Evolutionary conservation across 1,140 invertebrate species (phyloP).

Genomic region (Streblospio benedicti): DNA sequence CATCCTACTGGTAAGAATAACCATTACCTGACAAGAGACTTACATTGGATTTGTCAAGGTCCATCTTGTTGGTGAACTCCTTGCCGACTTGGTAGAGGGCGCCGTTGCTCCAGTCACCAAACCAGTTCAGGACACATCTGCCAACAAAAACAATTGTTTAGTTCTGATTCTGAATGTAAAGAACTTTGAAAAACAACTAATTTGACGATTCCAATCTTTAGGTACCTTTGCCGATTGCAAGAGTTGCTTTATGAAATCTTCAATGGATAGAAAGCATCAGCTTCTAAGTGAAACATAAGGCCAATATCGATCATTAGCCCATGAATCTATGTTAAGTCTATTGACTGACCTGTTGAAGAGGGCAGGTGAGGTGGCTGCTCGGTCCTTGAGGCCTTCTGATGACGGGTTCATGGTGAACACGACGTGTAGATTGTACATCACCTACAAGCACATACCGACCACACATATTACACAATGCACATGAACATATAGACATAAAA

Average conservation of each 20-base stretch:
- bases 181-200: too few relatives aligned
- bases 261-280: too few relatives aligned
- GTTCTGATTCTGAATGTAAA: not conserved
- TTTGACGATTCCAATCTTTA: too few relatives aligned
- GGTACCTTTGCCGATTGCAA: too few relatives aligned
- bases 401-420: conserved; percentile 99
- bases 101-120: conserved; percentile 98
- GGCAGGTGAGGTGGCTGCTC: conserved; percentile 95
- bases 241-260: too few relatives aligned
- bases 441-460: conserved; percentile 53
- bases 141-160: not conserved
- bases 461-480: not conserved
- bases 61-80: conserved; percentile 55
- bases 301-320: too few relatives aligned
- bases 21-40: conserved; percentile 16
- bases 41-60: conserved; percentile 50
- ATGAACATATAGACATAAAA: not conserved
- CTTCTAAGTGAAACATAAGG: too few relatives aligned
- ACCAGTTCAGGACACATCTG: conserved; percentile 97
- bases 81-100: conserved; percentile 81
- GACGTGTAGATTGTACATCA: conserved; percentile 97
- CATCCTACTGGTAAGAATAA: too few relatives aligned
- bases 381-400: conserved; percentile 92
- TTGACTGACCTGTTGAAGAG: conserved; percentile 92
- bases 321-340: too few relatives aligned